Conservation (phyloP, 2,888 invertebrate genomes). For the Steinernema hermaphroditum region DNA sequence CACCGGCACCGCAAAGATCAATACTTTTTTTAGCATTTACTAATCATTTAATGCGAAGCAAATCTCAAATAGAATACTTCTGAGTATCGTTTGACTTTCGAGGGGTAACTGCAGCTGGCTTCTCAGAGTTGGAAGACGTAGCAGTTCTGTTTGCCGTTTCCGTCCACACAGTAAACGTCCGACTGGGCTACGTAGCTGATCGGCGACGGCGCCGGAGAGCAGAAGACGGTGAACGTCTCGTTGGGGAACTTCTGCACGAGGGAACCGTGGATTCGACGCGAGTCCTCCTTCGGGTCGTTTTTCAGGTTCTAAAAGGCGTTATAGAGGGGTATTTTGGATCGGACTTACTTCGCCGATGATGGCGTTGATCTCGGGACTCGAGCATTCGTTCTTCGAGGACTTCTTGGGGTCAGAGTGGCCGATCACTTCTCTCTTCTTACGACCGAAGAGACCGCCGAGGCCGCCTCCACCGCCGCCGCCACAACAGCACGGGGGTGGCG, state of each 20-base stretch:
- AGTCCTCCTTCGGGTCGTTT: slow-evolving; percentile 20
- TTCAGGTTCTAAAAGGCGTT: background rate
- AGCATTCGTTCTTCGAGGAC: background rate
- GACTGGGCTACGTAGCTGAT: slow-evolving; percentile 20
- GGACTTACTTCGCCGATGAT: slow-evolving; percentile 4
- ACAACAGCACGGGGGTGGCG: slow-evolving; percentile 14
- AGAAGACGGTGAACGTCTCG: slow-evolving; percentile 24
- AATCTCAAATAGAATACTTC: no score
- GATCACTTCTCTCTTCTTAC: slow-evolving; percentile 16
- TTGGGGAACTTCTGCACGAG: slow-evolving; percentile 16
- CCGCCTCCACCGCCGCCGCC: slow-evolving; percentile 12
- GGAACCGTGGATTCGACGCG: background rate
- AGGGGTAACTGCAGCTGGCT: background rate
- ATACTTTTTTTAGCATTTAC: no score
- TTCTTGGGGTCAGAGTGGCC: slow-evolving; percentile 27
- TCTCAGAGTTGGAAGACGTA: slow-evolving; percentile 18
- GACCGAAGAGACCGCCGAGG: slow-evolving; percentile 11
- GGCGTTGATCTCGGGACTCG: slow-evolving; percentile 23
- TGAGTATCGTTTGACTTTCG: no score
- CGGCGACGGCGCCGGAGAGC: slow-evolving; percentile 16
- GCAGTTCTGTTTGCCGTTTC: slow-evolving; percentile 25
- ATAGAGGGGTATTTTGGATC: background rate
- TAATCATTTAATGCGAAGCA: no score
- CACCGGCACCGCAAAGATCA: no score
- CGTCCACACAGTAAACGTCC: slow-evolving; percentile 23